phyloP scores from a whole-genome alignment of 37 sponge, comb jelly and placozoan genomes.

The Chondrosia reniformis region DNA sequence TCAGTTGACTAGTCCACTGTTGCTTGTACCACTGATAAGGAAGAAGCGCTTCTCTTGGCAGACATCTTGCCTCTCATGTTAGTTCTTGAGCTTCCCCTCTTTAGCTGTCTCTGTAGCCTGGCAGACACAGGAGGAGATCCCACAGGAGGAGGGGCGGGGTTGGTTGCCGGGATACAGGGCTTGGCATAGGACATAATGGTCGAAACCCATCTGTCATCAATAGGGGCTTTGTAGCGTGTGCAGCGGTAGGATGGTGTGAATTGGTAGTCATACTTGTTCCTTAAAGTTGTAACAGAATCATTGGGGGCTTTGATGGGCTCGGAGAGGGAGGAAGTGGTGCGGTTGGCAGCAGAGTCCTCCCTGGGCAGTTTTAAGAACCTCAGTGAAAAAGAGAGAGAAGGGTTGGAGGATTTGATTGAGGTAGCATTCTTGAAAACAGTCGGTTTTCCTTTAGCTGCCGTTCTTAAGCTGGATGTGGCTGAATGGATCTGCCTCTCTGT shows the following conservation, averaged over 20 bases:
- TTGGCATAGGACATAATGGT: background rate
- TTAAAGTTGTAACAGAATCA: background rate
- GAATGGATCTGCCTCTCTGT: background rate
- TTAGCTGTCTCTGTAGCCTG: too few species aligned
- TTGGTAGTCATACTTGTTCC: background rate
- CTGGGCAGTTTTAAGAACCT: background rate
- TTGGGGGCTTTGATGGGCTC: background rate
- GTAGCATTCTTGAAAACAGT: background rate
- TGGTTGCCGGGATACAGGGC: background rate
- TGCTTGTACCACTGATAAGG: too few species aligned
- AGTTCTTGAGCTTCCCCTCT: too few species aligned
- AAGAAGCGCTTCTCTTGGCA: too few species aligned
- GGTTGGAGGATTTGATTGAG: background rate
- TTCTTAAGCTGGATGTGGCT: background rate
- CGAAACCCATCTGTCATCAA: background rate
- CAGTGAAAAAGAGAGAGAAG: background rate
- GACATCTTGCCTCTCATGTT: too few species aligned
- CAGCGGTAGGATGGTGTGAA: conserved; percentile 6
- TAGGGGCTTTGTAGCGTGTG: background rate
- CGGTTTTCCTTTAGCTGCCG: background rate
- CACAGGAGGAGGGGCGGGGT: background rate
- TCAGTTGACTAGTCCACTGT: too few species aligned
- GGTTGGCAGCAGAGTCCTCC: background rate
- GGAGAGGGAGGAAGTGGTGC: background rate
- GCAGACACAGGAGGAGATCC: background rate